Percentiles rank a stretch among this genome's conserved stretches.
phyloP scores from a whole-genome alignment of 2,797 vertebrate species.

The Botia almorhae region DNA sequence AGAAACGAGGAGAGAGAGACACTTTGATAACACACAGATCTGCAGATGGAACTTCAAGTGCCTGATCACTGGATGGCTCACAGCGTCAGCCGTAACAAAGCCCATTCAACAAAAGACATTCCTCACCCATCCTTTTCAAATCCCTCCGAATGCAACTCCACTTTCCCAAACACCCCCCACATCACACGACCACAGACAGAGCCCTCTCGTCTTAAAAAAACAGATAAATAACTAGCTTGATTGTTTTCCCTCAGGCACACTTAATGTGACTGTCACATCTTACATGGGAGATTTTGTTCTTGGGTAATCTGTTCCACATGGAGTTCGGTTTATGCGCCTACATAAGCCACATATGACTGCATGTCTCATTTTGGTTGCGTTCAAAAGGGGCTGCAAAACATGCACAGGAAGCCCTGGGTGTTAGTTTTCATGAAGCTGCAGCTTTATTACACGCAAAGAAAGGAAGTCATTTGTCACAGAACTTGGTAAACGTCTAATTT shows the following conservation, averaged over 20 bases:
- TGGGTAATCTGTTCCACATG: constrained; percentile 66
- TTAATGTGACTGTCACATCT: constrained; percentile 37
- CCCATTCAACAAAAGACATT: constrained; percentile 64
- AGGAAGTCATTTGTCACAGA: constrained; percentile 28
- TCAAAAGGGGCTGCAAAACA: constrained; percentile 26
- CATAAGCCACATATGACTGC: constrained; percentile 48
- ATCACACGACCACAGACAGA: constrained; percentile 61
- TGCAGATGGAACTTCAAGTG: constrained; percentile 55
- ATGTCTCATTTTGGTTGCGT: constrained; percentile 20
- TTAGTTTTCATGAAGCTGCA: constrained; percentile 17
- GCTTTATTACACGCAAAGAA: background rate
- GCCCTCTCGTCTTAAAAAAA: constrained; percentile 68
- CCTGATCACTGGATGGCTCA: constrained; percentile 37
- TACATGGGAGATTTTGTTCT: constrained; percentile 27
- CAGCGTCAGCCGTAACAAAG: constrained; percentile 60
- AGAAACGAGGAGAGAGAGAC: background rate
- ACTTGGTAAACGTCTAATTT: background rate
- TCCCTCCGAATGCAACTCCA: constrained; percentile 58
- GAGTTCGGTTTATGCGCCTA: constrained; percentile 56
- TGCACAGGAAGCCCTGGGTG: constrained; percentile 31
- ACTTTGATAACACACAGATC: background rate
- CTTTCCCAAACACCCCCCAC: constrained; percentile 51
- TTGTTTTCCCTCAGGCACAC: background rate
- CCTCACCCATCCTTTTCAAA: constrained; percentile 56
- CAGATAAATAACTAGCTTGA: background rate